Base-by-base conservation (phyloP, 2,797 vertebrate species). In the Intellagama lesueurii region DNA sequence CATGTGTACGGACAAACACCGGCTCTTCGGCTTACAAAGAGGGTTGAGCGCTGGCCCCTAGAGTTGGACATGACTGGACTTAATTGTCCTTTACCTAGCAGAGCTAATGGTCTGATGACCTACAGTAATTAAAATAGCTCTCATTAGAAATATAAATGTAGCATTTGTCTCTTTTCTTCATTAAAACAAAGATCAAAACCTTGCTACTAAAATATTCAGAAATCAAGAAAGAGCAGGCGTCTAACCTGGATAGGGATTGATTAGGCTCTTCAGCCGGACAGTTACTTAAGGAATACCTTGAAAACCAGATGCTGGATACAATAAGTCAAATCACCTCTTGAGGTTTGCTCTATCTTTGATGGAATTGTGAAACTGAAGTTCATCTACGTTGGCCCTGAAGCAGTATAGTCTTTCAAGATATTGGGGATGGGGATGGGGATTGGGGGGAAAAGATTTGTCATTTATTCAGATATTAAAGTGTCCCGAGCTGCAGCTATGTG, bases 401-500 rank as follows among this genome's bases (percentile, higher is more conserved):
- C 94, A n/a, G 28, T 81, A 93, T 83, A 87, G 92, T 76, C 79
- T 88, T 89, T 93, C 52, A 75, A 81, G 72, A 32, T 40, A 52
- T 40, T 68, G 8, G 64, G 17, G 78, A 60, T 86, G 52, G 77
- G 12, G 19, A 80, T 44, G 32, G 49, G 11, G 30, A 88, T 47
- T 52, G 12, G 70, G 19, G 77, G 44, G 72, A 19, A 87, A 79
- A 72, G 80, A 32, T 94, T 91, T 93, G 94, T 92, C 77, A 69
- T 94, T 92, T 85, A 93, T 93, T 93, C 91, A 79, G 86, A 72
- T 88, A 69, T 56, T 80, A 92, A 94, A 93, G 92, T 81, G 1
- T 89, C 7, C 88, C 81, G 86, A 91, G 88, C 88, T 88, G 5
- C 0, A n/a, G 90, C 91, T 93, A 90, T 90, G 91, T 81, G 6